A percentile compares a stretch with the other conserved stretches of the same genome.
Evolutionary conservation across 1,140 invertebrate genomes (phyloP).

Genomic region (Panagrolaimus sp.): DNA sequence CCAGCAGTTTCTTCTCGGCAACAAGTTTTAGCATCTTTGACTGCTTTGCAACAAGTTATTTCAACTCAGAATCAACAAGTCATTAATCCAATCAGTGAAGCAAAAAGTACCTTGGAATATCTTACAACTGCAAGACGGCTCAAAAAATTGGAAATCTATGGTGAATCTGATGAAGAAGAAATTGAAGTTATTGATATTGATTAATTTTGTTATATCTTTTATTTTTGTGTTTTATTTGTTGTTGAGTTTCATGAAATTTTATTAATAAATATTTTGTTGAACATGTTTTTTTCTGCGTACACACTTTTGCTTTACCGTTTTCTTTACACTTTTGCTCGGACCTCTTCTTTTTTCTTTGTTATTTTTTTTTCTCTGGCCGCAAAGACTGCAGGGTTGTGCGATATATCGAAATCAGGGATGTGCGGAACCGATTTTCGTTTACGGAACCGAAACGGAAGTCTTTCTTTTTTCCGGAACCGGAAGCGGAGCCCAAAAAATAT

Average conservation of each 20-base stretch:
- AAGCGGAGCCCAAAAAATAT: no score
- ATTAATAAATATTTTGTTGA: neutral
- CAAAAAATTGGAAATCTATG: slow-evolving; percentile 4
- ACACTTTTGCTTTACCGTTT: no score
- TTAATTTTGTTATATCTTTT: slow-evolving; percentile 9
- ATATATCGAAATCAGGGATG: no score
- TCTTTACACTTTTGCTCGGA: no score
- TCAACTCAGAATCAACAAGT: slow-evolving; percentile 5
- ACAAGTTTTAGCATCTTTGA: neutral
- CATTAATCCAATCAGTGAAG: neutral
- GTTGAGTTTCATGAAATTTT: neutral
- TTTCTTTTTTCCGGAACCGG: no score
- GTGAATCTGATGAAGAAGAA: neutral
- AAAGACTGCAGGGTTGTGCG: no score
- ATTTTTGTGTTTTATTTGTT: slow-evolving; percentile 9
- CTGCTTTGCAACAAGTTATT: neutral
- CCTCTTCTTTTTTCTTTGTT: no score
- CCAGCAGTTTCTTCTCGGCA: slow-evolving; percentile 2
- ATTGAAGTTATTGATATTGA: slow-evolving; percentile 1
- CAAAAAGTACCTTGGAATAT: neutral
- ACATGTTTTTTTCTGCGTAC: neutral
- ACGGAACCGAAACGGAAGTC: no score
- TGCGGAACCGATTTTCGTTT: no score
- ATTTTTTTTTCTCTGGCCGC: no score
- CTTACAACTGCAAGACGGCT: neutral